Evolutionary conservation across 2,113 vertebrate species (phyloP).

Genomic region (Sialia sialis): DNA sequence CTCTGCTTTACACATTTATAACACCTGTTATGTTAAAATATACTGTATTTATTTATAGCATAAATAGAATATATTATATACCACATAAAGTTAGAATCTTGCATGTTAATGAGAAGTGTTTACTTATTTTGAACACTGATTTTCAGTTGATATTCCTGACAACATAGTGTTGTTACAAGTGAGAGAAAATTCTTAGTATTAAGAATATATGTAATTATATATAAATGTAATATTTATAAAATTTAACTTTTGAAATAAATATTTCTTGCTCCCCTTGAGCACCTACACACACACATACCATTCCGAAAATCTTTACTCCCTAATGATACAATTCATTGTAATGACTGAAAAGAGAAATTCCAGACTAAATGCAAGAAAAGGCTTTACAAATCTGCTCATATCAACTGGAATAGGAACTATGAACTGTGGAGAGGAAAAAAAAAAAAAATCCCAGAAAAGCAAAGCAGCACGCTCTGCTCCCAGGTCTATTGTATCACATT

Average conservation of each 20-base stretch:
- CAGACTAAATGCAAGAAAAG: not conserved
- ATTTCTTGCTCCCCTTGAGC: not conserved
- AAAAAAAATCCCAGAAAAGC: not conserved
- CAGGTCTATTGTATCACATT: constrained; percentile 59
- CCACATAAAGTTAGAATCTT: not conserved
- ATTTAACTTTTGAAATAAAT: not conserved
- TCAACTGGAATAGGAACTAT: not conserved
- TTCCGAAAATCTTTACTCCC: not conserved
- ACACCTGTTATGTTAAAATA: not conserved
- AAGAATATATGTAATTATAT: not conserved
- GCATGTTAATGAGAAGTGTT: not conserved
- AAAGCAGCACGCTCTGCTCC: constrained; percentile 37
- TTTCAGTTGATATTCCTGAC: not conserved
- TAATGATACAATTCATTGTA: not conserved
- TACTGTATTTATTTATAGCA: not conserved
- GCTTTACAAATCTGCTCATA: not conserved
- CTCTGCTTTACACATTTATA: not conserved
- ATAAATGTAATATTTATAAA: not conserved
- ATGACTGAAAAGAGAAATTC: not conserved
- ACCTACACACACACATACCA: fast-evolving
- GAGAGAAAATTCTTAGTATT: not conserved
- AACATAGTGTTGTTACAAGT: not conserved
- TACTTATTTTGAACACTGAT: not conserved
- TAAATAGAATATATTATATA: not conserved
- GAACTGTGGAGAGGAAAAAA: not conserved